Base-by-base conservation (phyloP, 1,140 invertebrate genomes). In the Drosophila obscura region DNA sequence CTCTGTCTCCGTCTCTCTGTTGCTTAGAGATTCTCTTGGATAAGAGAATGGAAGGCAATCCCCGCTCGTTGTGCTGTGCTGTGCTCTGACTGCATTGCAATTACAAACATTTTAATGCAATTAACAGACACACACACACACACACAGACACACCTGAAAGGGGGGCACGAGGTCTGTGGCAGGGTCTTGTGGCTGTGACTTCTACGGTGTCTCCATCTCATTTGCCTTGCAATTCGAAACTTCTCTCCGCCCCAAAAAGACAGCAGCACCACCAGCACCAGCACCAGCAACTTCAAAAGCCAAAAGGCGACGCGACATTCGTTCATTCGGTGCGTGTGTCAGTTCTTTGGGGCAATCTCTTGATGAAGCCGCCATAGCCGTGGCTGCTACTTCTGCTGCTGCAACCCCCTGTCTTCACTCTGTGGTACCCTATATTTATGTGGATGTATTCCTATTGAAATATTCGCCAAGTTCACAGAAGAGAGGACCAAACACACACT, bases 71-170 rank as follows among this genome's bases (percentile, higher is more conserved):
- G 43, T 31, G 51, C 31, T 35, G 8, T 35, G 31, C 31, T 35
- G 31, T 35, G 11, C 35, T 4, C 66, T 49, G 67, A 50, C 67
- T 63, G 73, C 81, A 77, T 77, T 79, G 84, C 83, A 88, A 88
- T 88, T 89, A 89, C 84, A 88, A 88, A 88, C 83, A 87, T 87
- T 87, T 87, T 87, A 88, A 87, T 87, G 83, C 83, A 87, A 88
- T 87, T 87, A 87, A 84, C 80, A 63, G 68, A 76, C 60, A 71
- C 24, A 55, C 45, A 60, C 8, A 43, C 31, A 76, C 50, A 41
- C 8, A 76, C 1, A 19, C 1, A 19, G 19, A 19, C 50, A 63
- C 53, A 75, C 66, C 50, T 71, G 69, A 51, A 49, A 56, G 48
- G 31, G 26, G 4, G 31, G 31, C 31, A 31, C 28, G 28, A 31